Percentiles rank a stretch among this genome's conserved stretches.
phyloP scores from a whole-genome alignment of 2,888 invertebrate genomes.

The Drosophila ustulata region DNA sequence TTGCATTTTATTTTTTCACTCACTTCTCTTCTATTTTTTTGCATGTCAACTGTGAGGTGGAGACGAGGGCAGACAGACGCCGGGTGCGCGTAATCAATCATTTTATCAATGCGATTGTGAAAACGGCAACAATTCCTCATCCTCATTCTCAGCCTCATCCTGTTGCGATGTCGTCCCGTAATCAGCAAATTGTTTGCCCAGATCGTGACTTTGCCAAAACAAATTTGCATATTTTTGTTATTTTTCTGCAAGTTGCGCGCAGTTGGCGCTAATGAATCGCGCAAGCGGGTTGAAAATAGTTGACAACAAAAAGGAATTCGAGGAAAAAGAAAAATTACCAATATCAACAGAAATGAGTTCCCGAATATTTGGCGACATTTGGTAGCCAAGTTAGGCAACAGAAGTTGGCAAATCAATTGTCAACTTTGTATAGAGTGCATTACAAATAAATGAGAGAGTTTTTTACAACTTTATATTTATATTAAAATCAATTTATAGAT shows the following conservation, averaged over 20 bases:
- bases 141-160: constrained; percentile 3
- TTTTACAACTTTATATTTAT: not conserved
- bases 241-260: constrained; percentile 65
- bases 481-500: no score
- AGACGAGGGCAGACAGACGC: constrained; percentile 35
- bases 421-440: not conserved
- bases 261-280: constrained; percentile 79
- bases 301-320: constrained; percentile 13
- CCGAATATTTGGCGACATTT: constrained; percentile 34
- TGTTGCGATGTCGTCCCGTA: constrained; percentile 48
- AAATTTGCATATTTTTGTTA: constrained; percentile 78
- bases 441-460: constrained; percentile 5
- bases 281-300: constrained; percentile 46
- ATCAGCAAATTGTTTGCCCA: constrained; percentile 79
- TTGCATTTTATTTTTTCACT: constrained; percentile 48
- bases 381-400: constrained; percentile 11
- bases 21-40: constrained; percentile 30
- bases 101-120: constrained; percentile 81
- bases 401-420: constrained; percentile 16
- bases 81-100: constrained; percentile 82
- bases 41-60: constrained; percentile 32
- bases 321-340: constrained; percentile 33
- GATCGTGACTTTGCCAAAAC: constrained; percentile 80
- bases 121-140: constrained; percentile 78
- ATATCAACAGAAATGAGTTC: constrained; percentile 5